Base-by-base conservation (phyloP, 2,113 vertebrate genomes). In the Ciconia stormi region DNA sequence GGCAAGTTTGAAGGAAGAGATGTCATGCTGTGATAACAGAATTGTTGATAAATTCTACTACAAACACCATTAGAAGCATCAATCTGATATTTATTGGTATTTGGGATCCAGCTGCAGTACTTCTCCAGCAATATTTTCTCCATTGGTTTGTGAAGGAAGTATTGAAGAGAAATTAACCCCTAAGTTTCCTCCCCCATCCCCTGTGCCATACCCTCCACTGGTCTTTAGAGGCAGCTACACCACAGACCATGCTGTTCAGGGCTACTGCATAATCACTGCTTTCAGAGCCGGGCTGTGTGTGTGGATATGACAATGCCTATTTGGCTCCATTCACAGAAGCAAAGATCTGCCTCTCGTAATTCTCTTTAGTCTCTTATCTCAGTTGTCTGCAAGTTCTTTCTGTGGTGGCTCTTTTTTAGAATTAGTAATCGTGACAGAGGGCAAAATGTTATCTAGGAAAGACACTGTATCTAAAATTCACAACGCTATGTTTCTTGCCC, bases 1-100 rank as follows among this genome's bases (percentile, higher is more conserved):
- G 63, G 70, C 46, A 42, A 63, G 59, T 73, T 50, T 82, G 86
- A 93, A 91, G 91, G 76, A 89, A 92, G 86, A 82, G 89, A 96
- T 92, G 65, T 94, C 34, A 71, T 40, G 67, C 5, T 6, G 44
- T 59, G 92, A 92, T 92, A 93, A 83, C 67, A 90, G 80, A 74
- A 81, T 34, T 62, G 65, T 52, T 94, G 42, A 93, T 94, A 56
- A 90, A 40, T 82, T 87, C 50, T 52, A 20, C 72, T 81, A 55
- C 7, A 79, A 85, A 82, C 66, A 82, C 70, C 66, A 40, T 70
- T 50, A 77, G 58, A 82, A 91, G 66, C 78, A 93, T 11, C 5
- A 50, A 21, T 49, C 34, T 79, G 73, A 23, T 89, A 74, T 62
- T 90, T 89, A 86, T 20, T 52, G 66, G 22, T 56, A 71, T 81